These are phyloP conservation scores for Muraenolepis orangiensis DNA, from an alignment of 2,797 vertebrate genomes.

Conservation along the genomic window DNA sequence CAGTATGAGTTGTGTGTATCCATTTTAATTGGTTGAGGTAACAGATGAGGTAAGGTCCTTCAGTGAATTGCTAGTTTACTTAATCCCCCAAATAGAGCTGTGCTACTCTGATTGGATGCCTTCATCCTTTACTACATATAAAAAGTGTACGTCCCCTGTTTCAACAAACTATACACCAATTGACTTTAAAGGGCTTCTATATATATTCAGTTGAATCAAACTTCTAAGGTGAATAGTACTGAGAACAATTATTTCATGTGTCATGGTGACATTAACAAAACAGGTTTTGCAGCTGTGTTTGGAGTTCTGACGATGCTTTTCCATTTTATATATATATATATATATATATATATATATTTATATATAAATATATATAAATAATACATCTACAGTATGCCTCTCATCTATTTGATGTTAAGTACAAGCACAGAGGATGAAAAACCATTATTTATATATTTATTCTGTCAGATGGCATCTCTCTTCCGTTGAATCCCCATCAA, in stretches of 20 bases:
- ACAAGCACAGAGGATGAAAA: not conserved
- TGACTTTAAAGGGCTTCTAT: not conserved
- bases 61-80: not conserved
- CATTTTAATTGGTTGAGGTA: not conserved
- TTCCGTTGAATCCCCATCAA: not conserved
- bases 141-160: not conserved
- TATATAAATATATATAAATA: too few relatives aligned
- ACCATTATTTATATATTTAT: not conserved
- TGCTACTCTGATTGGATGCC: not conserved
- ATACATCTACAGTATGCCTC: not conserved
- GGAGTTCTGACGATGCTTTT: not conserved
- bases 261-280: not conserved
- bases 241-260: too few relatives aligned
- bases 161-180: not conserved
- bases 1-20: not conserved
- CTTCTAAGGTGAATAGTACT: too few relatives aligned
- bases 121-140: not conserved
- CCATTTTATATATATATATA: not conserved
- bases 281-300: not conserved
- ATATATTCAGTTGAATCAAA: not conserved
- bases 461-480: not conserved
- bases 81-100: not conserved
- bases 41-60: not conserved
- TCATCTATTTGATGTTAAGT: not conserved
- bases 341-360: too few relatives aligned